These are phyloP conservation scores for Gallinago nigripennis DNA, from an alignment of 2,797 vertebrate genomes.

Conservation along the genomic window DNA sequence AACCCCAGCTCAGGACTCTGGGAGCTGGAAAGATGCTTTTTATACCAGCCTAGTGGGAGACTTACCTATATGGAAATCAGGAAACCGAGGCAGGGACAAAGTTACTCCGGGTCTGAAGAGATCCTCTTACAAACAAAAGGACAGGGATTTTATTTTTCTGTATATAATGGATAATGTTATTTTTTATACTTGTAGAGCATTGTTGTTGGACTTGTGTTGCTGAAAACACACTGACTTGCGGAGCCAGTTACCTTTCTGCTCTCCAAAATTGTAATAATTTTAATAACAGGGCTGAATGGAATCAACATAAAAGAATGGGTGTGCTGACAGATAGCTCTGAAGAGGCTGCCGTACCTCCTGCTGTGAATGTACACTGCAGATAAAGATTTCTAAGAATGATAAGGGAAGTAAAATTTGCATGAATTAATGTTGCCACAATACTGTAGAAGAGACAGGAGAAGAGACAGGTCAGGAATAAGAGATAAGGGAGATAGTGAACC, in stretches of 20 bases:
- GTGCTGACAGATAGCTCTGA: background rate
- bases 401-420: background rate
- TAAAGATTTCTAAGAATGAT: conserved; percentile 24
- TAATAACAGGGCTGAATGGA: background rate
- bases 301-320: background rate
- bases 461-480: background rate
- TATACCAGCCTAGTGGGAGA: background rate
- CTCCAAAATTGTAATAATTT: background rate
- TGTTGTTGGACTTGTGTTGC: background rate
- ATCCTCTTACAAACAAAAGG: background rate
- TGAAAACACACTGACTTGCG: background rate
- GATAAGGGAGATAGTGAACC: background rate
- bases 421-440: background rate
- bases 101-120: background rate
- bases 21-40: background rate
- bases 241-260: background rate
- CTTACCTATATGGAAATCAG: background rate
- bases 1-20: background rate
- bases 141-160: background rate
- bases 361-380: background rate
- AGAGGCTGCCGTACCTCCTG: background rate
- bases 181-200: background rate
- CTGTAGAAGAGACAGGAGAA: background rate
- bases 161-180: background rate
- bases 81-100: background rate